phyloP scores from a whole-genome alignment of 2,888 invertebrate genomes.

The Scaeva pyrastri region DNA sequence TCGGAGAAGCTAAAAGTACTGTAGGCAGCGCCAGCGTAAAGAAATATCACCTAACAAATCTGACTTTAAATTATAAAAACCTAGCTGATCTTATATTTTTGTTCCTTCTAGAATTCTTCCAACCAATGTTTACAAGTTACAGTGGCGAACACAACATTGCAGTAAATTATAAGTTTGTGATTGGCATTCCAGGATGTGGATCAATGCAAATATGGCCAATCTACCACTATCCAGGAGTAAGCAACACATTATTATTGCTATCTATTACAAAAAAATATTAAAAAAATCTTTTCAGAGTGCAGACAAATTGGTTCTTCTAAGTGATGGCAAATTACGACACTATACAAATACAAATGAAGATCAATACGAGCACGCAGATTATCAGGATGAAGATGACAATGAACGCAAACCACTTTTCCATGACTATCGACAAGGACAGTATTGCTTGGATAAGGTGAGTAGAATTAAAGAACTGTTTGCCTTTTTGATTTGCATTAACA shows the following conservation, averaged over 20 bases:
- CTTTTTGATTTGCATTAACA: neutral
- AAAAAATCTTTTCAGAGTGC: slow-evolving; percentile 82
- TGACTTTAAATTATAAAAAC: no score
- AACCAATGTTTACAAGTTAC: slow-evolving; percentile 88
- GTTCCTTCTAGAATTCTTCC: slow-evolving; percentile 80
- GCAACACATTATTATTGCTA: slow-evolving; percentile 40
- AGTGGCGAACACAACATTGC: slow-evolving; percentile 86
- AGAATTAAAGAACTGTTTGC: neutral
- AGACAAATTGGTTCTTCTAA: slow-evolving; percentile 86
- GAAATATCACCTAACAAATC: no score
- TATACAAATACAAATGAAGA: slow-evolving; percentile 86
- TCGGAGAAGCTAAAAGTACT: no score
- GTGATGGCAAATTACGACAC: slow-evolving; percentile 90
- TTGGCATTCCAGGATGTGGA: slow-evolving; percentile 89
- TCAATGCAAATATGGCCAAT: slow-evolving; percentile 89
- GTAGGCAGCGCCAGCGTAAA: no score
- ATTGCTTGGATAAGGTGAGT: slow-evolving; percentile 91
- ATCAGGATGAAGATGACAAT: slow-evolving; percentile 84
- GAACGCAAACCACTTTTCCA: slow-evolving; percentile 85
- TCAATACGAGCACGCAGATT: slow-evolving; percentile 79
- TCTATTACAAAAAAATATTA: neutral
- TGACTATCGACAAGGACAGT: slow-evolving; percentile 90
- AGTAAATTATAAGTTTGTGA: slow-evolving; percentile 86
- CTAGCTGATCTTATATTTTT: no score
- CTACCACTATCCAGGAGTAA: slow-evolving; percentile 85